Percentiles rank a stretch among this genome's conserved stretches.
These are phyloP conservation scores for Romanogobio albipinnatus DNA, from an alignment of 2,113 vertebrate genomes.

Conservation along the genomic window DNA sequence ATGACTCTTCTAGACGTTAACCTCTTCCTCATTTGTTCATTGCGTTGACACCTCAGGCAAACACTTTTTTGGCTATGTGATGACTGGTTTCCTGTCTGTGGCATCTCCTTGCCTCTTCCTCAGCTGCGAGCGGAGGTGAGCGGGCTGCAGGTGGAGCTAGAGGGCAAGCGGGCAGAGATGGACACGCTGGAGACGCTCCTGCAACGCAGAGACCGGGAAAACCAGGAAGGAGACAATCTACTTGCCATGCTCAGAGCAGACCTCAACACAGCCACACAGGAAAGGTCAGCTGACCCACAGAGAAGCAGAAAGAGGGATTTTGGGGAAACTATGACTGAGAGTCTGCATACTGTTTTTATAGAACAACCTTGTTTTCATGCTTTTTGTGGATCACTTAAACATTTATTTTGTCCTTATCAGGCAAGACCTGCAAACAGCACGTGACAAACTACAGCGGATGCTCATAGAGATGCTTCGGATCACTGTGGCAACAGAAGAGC, in stretches of 20 bases:
- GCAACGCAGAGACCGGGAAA: slow-evolving; percentile 80
- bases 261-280: slow-evolving; percentile 72
- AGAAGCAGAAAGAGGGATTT: background rate
- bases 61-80: background rate
- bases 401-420: slow-evolving; percentile 63
- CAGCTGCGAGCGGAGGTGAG: slow-evolving; percentile 82
- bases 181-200: slow-evolving; percentile 81
- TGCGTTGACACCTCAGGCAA: background rate
- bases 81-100: slow-evolving; percentile 41
- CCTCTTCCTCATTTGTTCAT: background rate
- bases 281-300: slow-evolving; percentile 75
- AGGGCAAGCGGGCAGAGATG: slow-evolving; percentile 78
- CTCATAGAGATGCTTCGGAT: slow-evolving; percentile 81
- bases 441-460: slow-evolving; percentile 80
- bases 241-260: slow-evolving; percentile 86
- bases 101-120: slow-evolving; percentile 20
- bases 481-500: slow-evolving; percentile 78
- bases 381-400: background rate
- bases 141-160: slow-evolving; percentile 76
- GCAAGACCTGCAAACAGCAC: slow-evolving; percentile 75
- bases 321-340: background rate
- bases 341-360: background rate
- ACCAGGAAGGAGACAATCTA: slow-evolving; percentile 83
- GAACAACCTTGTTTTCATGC: background rate
- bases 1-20: background rate